Conservation (phyloP, 1,140 invertebrate genomes). For the Dryas iulia region DNA sequence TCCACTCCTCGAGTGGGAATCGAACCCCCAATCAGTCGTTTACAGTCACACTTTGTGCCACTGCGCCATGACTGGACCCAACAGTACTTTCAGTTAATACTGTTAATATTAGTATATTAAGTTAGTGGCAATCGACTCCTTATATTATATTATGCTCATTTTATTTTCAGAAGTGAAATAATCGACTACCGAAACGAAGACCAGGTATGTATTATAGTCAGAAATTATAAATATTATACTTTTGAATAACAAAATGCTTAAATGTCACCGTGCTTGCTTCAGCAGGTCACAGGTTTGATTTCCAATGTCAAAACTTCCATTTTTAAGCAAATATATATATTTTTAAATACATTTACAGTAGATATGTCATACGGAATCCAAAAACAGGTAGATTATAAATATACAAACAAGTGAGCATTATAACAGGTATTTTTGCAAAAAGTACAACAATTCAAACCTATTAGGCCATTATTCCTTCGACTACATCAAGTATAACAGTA, state of each 20-base stretch:
- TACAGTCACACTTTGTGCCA: no score
- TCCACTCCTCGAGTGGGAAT: no score
- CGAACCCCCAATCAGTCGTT: no score
- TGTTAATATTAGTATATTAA: no score
- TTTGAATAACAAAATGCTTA: not conserved
- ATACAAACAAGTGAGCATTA: not conserved
- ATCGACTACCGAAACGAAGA: conserved; percentile 66
- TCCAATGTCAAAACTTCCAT: not conserved
- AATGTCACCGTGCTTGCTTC: not conserved
- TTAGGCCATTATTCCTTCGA: not conserved
- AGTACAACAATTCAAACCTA: no score
- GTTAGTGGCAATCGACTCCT: no score
- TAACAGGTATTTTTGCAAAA: no score
- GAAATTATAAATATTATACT: not conserved
- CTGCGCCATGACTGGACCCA: no score
- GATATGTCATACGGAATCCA: no score
- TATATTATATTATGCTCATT: conserved; percentile 9
- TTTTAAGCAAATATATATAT: not conserved
- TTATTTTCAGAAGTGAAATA: conserved; percentile 68
- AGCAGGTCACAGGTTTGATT: not conserved
- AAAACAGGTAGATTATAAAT: not conserved
- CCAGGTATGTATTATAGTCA: conserved; percentile 52
- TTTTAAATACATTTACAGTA: not conserved
- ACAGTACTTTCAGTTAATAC: no score
- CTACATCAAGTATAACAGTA: not conserved